Base-by-base conservation (phyloP, 2,113 vertebrate species). In the Paraplagusia blochii region DNA sequence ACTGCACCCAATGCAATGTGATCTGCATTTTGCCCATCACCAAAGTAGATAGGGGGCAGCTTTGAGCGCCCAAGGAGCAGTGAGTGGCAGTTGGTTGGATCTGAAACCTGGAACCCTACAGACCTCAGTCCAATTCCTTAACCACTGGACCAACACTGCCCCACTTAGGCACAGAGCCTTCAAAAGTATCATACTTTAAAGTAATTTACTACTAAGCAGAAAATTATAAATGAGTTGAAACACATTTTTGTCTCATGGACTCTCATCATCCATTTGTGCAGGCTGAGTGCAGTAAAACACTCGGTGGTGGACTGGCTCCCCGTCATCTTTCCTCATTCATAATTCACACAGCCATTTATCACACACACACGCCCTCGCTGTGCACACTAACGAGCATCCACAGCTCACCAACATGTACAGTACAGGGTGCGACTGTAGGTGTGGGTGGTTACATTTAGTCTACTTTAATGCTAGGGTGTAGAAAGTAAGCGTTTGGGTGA, bases 331-430 rank as follows among this genome's bases (percentile, higher is more conserved):
- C 66, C 66, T 87, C 79, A 84, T 88, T 84, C 79, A 88, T 86
- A 84, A 86, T 88, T 84, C 69, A 86, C 61, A 58, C 8, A 42
- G 49, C 53, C 71, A 81, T 79, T 83, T 82, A 84, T 85, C 72
- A 75, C 66, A 71, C 52, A 78, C 66, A 71, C 52, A 68, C 39
- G 11, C 61, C 50, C 62, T 64, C 1, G 33, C 66, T 67, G 71
- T 55, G 66, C 59, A 52, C 68, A 45, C 68, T 66, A 66, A 74
- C 67, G 13, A 82, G 63, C 61, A 60, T 50, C 69, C 45, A 38
- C 42, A 50, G 59, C 65, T 29, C 54, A 40, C 63, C 62, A 60
- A 76, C 69, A 58, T 1, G 10, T 33, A 59, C 44, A 15, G 10
- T 33, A 59, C 44, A 15, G 69, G 75, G 64, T 40, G 66, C 19